Conservation (phyloP, 2,113 vertebrate genomes). For the Spizaetus ornatus region DNA sequence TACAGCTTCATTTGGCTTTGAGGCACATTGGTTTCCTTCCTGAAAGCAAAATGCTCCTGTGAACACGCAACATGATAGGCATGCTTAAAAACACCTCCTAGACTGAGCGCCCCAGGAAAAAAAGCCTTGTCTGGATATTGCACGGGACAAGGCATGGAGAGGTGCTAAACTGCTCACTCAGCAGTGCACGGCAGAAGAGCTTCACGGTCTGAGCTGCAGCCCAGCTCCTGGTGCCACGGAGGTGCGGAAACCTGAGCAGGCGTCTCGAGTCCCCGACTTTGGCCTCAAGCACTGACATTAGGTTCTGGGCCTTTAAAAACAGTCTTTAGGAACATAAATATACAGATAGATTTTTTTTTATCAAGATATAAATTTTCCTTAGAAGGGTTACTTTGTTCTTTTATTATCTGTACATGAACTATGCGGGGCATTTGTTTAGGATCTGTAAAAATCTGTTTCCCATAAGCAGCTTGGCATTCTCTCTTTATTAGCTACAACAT, state of each 20-base stretch:
- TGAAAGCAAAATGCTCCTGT: not conserved
- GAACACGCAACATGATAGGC: not conserved
- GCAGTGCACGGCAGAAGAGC: not conserved
- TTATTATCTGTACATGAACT: conserved; percentile 49
- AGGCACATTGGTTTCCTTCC: not conserved
- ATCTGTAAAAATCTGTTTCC: conserved; percentile 62
- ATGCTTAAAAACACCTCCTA: not conserved
- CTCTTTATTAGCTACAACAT: conserved; percentile 46
- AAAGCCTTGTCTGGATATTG: not conserved
- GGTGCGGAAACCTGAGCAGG: not conserved
- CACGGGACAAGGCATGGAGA: not conserved
- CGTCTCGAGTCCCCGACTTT: accelerated
- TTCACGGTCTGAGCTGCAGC: not conserved
- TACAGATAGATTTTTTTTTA: not conserved
- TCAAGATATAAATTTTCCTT: conserved; percentile 21
- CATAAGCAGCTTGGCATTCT: conserved; percentile 55
- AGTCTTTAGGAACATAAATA: not conserved
- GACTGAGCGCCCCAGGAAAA: not conserved
- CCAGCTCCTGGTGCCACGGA: accelerated
- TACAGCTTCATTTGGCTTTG: not conserved
- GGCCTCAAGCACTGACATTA: not conserved
- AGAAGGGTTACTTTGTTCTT: conserved; percentile 41
- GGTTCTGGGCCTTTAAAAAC: not conserved
- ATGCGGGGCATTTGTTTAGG: conserved; percentile 32
- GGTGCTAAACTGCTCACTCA: not conserved